These are phyloP conservation scores for Drosophila paramelanica DNA, from an alignment of 2,888 invertebrate species.

Conservation along the genomic window DNA sequence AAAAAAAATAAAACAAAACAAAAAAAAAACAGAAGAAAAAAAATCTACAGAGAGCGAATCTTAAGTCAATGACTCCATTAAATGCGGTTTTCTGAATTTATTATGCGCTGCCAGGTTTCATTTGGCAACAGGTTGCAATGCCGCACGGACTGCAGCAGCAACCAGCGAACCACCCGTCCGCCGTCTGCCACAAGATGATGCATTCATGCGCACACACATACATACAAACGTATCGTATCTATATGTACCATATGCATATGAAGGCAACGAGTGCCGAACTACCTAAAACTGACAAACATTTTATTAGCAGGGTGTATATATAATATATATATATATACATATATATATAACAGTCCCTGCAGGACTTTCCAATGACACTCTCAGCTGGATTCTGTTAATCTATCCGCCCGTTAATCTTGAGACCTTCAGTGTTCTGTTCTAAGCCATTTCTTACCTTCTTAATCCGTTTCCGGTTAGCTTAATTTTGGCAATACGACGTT, in stretches of 20 bases:
- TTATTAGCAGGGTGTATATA: no score
- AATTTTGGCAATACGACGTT: no score
- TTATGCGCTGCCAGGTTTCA: slow-evolving; percentile 55
- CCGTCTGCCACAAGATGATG: slow-evolving; percentile 1
- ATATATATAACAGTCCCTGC: no score
- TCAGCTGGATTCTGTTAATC: no score
- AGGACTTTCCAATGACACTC: no score
- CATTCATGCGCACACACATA: neutral
- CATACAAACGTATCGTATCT: neutral
- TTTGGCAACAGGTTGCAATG: slow-evolving; percentile 67
- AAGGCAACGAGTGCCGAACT: no score
- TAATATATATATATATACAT: no score
- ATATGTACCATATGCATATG: neutral
- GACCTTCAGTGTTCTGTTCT: no score
- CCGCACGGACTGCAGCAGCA: slow-evolving; percentile 20
- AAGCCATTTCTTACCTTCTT: no score
- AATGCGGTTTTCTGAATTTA: slow-evolving; percentile 67
- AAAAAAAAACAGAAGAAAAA: neutral
- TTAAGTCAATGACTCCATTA: slow-evolving; percentile 78
- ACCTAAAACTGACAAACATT: no score
- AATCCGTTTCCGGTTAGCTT: no score
- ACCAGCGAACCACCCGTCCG: neutral
- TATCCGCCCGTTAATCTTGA: no score
- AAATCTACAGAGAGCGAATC: slow-evolving; percentile 33
- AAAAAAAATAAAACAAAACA: slow-evolving; percentile 7